Evolutionary conservation across 2,113 vertebrate species (phyloP).

Genomic region (Amblyopsis rosae): DNA sequence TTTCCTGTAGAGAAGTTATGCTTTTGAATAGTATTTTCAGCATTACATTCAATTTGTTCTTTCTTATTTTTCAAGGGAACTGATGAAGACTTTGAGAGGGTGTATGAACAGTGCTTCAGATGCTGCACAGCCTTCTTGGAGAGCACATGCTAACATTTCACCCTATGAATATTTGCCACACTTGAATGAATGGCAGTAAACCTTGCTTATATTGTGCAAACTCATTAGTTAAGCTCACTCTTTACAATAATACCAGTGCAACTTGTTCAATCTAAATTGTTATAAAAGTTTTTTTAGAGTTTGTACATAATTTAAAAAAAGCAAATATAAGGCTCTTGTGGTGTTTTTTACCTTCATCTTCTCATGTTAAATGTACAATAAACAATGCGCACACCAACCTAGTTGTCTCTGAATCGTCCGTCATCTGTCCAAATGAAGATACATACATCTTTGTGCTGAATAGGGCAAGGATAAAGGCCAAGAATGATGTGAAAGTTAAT

Average conservation of each 20-base stretch:
- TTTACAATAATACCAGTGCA: too few species aligned
- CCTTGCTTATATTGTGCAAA: slow-evolving; percentile 11
- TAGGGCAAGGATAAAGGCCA: slow-evolving; percentile 17
- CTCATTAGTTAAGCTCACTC: neutral
- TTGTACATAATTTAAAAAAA: too few species aligned
- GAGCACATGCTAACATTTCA: slow-evolving; percentile 58
- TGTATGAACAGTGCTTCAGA: slow-evolving; percentile 84
- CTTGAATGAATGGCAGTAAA: neutral
- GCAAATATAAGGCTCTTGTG: too few species aligned
- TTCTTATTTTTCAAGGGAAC: slow-evolving; percentile 78
- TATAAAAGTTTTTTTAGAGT: too few species aligned
- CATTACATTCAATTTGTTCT: neutral
- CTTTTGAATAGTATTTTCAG: too few species aligned
- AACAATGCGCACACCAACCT: neutral
- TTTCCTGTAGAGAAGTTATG: too few species aligned
- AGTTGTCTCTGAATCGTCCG: too few species aligned
- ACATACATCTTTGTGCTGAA: slow-evolving; percentile 3
- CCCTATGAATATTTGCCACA: slow-evolving; percentile 5
- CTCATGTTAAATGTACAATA: neutral
- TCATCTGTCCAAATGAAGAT: neutral
- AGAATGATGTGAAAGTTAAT: slow-evolving; percentile 28
- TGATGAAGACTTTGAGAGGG: slow-evolving; percentile 85
- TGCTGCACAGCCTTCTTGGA: slow-evolving; percentile 87
- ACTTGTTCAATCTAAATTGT: too few species aligned
- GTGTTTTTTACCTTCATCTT: neutral